Evolutionary conservation across 92 coral and sea anemone species (phyloP).

Genomic region (Porites cylindrica): DNA sequence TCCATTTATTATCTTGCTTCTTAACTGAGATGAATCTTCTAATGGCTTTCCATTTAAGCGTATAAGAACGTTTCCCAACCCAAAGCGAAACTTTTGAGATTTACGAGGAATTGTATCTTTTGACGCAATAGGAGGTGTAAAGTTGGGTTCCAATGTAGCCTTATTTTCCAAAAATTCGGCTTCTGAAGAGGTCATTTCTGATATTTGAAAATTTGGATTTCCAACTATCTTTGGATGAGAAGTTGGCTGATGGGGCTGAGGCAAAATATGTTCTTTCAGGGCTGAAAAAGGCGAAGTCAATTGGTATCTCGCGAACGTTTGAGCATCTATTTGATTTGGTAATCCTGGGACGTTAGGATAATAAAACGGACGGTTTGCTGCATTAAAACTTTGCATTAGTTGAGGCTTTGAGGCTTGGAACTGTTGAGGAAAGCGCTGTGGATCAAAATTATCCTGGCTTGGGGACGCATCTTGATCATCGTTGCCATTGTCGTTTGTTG

Average conservation of each 20-base stretch:
- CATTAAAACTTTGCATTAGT: not conserved
- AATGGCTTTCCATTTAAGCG: constrained; percentile 93
- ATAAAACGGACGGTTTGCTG: constrained; percentile 4
- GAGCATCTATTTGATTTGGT: constrained; percentile 22
- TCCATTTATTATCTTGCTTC: constrained; percentile 88
- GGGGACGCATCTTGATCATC: not conserved
- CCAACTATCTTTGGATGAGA: not conserved
- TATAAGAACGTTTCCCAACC: constrained; percentile 76
- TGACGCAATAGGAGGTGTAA: constrained; percentile 60
- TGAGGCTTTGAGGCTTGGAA: not conserved
- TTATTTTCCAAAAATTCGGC: constrained; percentile 83
- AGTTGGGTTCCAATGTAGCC: constrained; percentile 64
- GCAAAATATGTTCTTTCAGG: constrained; percentile 40
- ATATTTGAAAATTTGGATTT: constrained; percentile 54
- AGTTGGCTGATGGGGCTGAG: constrained; percentile 13
- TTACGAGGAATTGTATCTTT: constrained; percentile 82
- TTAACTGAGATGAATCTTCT: constrained; percentile 85
- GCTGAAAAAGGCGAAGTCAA: constrained; percentile 54
- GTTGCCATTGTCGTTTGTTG: constrained; percentile 18
- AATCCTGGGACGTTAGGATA: not conserved
- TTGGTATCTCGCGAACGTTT: constrained; percentile 52
- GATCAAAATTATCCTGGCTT: not conserved
- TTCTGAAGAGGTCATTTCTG: constrained; percentile 77
- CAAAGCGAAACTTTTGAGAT: constrained; percentile 36
- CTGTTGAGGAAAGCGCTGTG: not conserved